Conservation (phyloP, 2,113 vertebrate genomes). For the Syrrhaptes paradoxus region DNA sequence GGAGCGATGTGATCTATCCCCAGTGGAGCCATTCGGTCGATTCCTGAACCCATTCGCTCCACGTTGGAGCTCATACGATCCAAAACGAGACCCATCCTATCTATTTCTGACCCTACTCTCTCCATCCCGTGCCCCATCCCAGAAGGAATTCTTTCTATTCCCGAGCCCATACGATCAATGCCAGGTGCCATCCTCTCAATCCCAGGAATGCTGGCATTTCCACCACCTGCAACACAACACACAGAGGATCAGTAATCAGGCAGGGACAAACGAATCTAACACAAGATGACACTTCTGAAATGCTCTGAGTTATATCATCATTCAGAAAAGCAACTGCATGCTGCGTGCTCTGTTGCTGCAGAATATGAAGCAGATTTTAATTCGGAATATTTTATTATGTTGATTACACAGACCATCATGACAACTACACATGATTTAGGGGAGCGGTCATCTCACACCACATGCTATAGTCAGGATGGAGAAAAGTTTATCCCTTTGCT, state of each 20-base stretch:
- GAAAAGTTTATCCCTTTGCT: neutral
- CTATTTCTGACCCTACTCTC: conserved; percentile 85
- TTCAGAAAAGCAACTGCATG: neutral
- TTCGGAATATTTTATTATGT: neutral
- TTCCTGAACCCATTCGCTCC: conserved; percentile 79
- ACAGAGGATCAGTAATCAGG: neutral
- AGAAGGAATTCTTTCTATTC: conserved; percentile 78
- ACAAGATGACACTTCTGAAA: neutral
- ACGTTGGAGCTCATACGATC: conserved; percentile 89
- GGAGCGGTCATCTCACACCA: neutral
- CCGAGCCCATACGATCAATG: conserved; percentile 89
- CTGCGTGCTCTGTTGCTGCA: neutral
- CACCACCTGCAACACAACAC: conserved; percentile 70
- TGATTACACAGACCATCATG: neutral
- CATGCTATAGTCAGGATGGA: neutral
- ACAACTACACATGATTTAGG: neutral
- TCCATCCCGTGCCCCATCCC: conserved; percentile 90
- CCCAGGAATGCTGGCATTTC: conserved; percentile 74
- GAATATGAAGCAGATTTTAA: neutral
- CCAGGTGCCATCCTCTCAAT: conserved; percentile 84
- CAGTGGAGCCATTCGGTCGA: conserved; percentile 87
- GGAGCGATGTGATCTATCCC: conserved; percentile 89
- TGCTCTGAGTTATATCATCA: neutral
- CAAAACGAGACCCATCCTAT: conserved; percentile 90
- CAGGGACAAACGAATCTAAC: neutral